Conservation (phyloP, 2,797 vertebrate genomes). For the Muscicapa comitata region DNA sequence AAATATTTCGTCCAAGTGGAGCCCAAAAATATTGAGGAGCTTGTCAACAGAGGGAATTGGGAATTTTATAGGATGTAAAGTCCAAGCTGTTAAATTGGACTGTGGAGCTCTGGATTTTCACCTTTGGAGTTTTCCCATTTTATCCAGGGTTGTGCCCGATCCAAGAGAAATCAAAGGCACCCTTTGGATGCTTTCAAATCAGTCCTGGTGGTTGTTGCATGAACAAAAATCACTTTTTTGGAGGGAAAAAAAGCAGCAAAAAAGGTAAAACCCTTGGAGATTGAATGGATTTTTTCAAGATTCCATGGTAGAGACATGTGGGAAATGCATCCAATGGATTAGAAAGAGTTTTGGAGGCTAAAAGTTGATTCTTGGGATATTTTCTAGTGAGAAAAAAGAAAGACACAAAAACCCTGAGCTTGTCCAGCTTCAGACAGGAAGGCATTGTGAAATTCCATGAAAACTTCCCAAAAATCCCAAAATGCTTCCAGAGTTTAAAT, state of each 20-base stretch:
- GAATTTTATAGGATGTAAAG: neutral
- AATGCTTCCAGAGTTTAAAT: neutral
- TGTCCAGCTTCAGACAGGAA: neutral
- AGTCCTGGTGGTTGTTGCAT: no score
- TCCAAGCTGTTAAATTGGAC: neutral
- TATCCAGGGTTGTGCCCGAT: neutral
- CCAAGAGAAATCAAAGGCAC: neutral
- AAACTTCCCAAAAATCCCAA: neutral
- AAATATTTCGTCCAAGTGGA: neutral
- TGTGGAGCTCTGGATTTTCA: neutral
- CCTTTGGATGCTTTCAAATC: neutral
- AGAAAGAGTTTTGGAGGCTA: neutral
- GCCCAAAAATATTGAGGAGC: neutral
- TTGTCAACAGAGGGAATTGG: neutral
- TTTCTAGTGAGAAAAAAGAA: neutral
- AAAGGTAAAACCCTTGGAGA: neutral
- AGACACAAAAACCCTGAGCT: no score
- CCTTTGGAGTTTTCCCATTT: neutral
- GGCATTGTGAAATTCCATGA: neutral
- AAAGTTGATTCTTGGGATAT: neutral
- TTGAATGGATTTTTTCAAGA: neutral
- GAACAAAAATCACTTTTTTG: neutral
- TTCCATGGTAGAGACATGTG: no score
- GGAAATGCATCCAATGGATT: neutral
- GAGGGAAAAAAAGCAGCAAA: neutral